A percentile compares a stretch with the other conserved stretches of the same genome.
These are phyloP conservation scores for Leucoraja erinaceus DNA, from an alignment of 2,113 vertebrate genomes.

Conservation along the genomic window DNA sequence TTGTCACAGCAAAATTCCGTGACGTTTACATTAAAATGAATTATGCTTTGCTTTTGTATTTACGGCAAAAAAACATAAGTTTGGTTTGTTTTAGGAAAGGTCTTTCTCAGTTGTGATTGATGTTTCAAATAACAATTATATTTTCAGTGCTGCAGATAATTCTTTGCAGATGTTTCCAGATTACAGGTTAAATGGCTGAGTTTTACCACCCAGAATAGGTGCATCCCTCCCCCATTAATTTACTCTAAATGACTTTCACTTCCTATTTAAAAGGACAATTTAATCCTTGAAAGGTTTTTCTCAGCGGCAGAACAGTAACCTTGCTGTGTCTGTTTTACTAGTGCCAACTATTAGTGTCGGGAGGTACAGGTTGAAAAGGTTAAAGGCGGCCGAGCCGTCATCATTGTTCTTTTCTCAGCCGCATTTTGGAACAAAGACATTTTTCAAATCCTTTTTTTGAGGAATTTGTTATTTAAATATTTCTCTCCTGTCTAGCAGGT, in stretches of 20 bases:
- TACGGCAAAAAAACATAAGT: slow-evolving; percentile 59
- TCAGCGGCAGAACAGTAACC: slow-evolving; percentile 42
- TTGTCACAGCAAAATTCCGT: slow-evolving; percentile 27
- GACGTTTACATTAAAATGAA: slow-evolving; percentile 34
- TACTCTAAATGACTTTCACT: slow-evolving; percentile 74
- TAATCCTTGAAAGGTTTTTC: slow-evolving; percentile 39
- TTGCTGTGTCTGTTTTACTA: neutral
- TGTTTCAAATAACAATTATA: slow-evolving; percentile 84
- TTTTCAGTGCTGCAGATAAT: slow-evolving; percentile 74
- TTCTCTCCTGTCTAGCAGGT: neutral
- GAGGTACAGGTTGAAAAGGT: slow-evolving; percentile 17
- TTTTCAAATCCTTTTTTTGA: neutral
- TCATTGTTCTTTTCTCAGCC: neutral
- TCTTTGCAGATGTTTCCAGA: slow-evolving; percentile 87
- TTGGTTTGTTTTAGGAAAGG: slow-evolving; percentile 74
- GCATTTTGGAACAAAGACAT: neutral
- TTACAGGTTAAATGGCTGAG: slow-evolving; percentile 68
- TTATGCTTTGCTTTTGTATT: slow-evolving; percentile 57
- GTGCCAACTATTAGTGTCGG: slow-evolving; percentile 17
- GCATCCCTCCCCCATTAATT: slow-evolving; percentile 58
- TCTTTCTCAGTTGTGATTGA: slow-evolving; percentile 66
- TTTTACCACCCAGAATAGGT: slow-evolving; percentile 85
- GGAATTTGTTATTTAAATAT: neutral
- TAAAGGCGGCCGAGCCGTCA: neutral
- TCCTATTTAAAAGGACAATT: slow-evolving; percentile 62